Conservation (phyloP, 2,113 vertebrate species). For the Gavia stellata region DNA sequence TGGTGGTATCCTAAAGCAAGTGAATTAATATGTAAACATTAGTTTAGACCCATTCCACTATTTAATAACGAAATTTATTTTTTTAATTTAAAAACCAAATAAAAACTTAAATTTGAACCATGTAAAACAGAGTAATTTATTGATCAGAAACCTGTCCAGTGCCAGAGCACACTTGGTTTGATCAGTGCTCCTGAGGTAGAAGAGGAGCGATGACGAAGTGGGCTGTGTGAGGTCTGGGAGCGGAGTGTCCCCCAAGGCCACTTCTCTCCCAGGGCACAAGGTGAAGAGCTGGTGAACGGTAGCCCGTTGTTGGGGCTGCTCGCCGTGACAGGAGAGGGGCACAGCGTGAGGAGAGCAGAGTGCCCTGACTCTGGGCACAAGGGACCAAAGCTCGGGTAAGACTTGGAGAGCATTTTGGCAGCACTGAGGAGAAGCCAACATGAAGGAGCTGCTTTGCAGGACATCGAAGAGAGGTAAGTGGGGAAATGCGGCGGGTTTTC, state of each 20-base stretch:
- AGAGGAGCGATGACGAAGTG: accelerated
- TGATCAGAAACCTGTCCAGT: constrained; percentile 21
- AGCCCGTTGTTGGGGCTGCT: not conserved
- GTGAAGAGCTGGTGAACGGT: not conserved
- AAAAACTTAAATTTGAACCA: constrained; percentile 82
- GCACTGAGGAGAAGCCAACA: not conserved
- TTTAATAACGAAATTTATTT: constrained; percentile 88
- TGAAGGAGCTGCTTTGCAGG: not conserved
- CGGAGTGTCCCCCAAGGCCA: not conserved
- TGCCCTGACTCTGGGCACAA: not conserved
- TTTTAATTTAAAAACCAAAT: constrained; percentile 84
- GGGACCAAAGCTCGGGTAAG: not conserved
- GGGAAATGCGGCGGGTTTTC: not conserved
- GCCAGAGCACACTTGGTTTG: not conserved
- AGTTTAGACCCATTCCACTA: constrained; percentile 81
- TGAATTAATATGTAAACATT: constrained; percentile 72
- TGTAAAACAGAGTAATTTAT: constrained; percentile 75
- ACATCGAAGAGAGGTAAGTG: not conserved
- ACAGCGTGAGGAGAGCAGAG: not conserved
- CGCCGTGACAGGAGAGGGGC: not conserved
- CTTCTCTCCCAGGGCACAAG: not conserved
- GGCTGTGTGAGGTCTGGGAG: not conserved
- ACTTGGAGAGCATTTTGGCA: accelerated
- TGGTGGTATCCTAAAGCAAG: constrained; percentile 67
- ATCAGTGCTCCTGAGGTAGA: not conserved